phyloP scores from a whole-genome alignment of 2,113 vertebrate species.

The Phrynocephalus versicolor region DNA sequence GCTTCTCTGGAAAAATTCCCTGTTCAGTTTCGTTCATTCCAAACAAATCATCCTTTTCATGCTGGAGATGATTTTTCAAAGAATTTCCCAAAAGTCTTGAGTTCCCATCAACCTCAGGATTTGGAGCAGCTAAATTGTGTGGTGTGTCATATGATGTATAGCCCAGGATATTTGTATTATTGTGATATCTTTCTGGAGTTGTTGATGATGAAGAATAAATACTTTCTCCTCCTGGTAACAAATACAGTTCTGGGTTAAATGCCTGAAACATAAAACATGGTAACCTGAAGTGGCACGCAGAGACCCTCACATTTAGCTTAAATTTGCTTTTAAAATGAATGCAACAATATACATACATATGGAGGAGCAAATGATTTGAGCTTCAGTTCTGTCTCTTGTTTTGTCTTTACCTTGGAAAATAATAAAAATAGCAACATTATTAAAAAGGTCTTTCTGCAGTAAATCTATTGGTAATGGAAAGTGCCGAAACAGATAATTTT shows the following conservation, averaged over 20 bases:
- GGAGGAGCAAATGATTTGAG: slow-evolving; percentile 89
- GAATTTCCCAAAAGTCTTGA: slow-evolving; percentile 68
- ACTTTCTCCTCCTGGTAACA: slow-evolving; percentile 80
- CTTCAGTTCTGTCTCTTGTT: slow-evolving; percentile 88
- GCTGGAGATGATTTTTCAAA: slow-evolving; percentile 60
- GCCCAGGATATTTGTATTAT: slow-evolving; percentile 52
- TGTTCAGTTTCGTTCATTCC: slow-evolving; percentile 63
- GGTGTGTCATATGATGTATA: slow-evolving; percentile 51
- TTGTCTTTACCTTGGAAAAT: slow-evolving; percentile 83
- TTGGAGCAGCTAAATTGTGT: slow-evolving; percentile 58
- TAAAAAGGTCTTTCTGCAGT: too few relatives aligned
- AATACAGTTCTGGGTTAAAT: slow-evolving; percentile 88
- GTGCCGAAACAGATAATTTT: too few relatives aligned
- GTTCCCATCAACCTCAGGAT: slow-evolving; percentile 71
- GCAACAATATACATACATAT: slow-evolving; percentile 79
- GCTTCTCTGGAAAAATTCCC: slow-evolving; percentile 42
- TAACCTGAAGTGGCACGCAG: slow-evolving; percentile 36
- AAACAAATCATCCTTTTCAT: slow-evolving; percentile 54
- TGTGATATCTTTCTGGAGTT: slow-evolving; percentile 69
- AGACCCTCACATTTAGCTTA: slow-evolving; percentile 23
- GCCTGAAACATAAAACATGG: slow-evolving; percentile 76
- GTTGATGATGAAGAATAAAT: slow-evolving; percentile 70
- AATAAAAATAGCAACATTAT: neutral
- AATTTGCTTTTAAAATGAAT: slow-evolving; percentile 23
- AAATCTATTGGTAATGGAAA: too few relatives aligned